Evolutionary conservation across 2,113 vertebrate genomes (phyloP).

Genomic region (Aviceda subcristata): DNA sequence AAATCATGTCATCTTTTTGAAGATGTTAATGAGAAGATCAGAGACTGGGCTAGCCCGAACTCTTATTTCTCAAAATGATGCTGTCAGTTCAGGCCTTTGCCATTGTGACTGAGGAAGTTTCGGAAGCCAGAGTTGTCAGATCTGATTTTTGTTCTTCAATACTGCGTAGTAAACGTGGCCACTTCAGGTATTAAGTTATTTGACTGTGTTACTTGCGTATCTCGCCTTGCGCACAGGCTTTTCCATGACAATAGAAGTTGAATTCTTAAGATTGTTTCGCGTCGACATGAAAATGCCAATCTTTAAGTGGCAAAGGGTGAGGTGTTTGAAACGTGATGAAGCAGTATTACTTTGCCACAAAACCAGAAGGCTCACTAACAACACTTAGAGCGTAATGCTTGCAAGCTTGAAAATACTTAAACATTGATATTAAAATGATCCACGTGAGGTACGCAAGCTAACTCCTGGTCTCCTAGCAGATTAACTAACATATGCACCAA

Average conservation of each 20-base stretch:
- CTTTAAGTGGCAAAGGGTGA: neutral
- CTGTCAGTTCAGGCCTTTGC: neutral
- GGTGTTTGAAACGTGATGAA: neutral
- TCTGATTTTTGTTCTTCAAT: neutral
- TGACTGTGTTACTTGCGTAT: neutral
- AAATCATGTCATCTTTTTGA: neutral
- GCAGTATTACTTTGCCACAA: neutral
- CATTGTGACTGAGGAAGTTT: neutral
- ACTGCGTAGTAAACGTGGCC: neutral
- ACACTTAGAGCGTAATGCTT: neutral
- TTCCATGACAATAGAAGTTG: neutral
- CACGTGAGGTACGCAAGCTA: neutral
- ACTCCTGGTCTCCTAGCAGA: neutral
- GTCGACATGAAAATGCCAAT: neutral
- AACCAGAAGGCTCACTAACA: neutral
- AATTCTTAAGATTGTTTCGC: neutral
- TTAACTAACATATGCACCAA: neutral
- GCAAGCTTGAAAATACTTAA: neutral
- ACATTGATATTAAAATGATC: neutral
- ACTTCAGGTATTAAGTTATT: neutral
- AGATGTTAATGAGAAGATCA: neutral
- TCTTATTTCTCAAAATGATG: neutral
- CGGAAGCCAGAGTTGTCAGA: neutral
- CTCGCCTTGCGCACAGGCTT: neutral
- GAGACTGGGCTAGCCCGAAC: too few relatives aligned